Evolutionary conservation across 2,797 vertebrate genomes (phyloP), one percentile per base, ranked within the genome.

Genomic region (Chromobotia macracanthus): DNA sequence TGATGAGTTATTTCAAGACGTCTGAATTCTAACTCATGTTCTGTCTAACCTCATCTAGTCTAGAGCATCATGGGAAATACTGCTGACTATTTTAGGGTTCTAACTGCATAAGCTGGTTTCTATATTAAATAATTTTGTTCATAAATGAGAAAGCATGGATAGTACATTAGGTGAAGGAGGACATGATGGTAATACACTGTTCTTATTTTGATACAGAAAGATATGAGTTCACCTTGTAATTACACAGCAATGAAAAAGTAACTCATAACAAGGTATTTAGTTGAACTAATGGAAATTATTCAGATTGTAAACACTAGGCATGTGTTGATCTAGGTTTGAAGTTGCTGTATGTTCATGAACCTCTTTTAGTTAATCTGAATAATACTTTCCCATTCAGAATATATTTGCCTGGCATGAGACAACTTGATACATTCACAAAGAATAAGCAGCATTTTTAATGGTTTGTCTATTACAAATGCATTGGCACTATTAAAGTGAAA

Each of bases 171-270:
- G 70, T 38, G 23, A 76, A 77, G 21, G 81, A 87, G 81, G 80
- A 83, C 84, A 86, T 85, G 77, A 80, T 61, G 70, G 80, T 79
- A 81, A 53, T 15, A 86, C 63, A 48, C 67, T 46, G 35, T 46
- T 82, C 70, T 79, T 25, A 1, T 31, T 78, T 72, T 71, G 51
- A 75, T 60, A 21, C 51, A 72, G 64, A 75, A 87, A 86, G 90
- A n/a, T n/a, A n/a, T n/a, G 89, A 90, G 83, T 86, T 90, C 86
- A 91, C 91, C 88, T 58, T 28, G 1, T 77, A 83, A 87, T 87
- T 87, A 51, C 72, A 67, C 28, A 79, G 83, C 69, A 46, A 31
- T 76, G 66, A 31, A 76, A 84, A 85, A 87, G 86, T 80, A 83
- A 82, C 41, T 69, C 81, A 86, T 23, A 72, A 31, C 63, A 12